Evolutionary conservation across 1,140 invertebrate species (phyloP), one percentile per base, ranked within the genome.

Genomic region (Bombus picipes): DNA sequence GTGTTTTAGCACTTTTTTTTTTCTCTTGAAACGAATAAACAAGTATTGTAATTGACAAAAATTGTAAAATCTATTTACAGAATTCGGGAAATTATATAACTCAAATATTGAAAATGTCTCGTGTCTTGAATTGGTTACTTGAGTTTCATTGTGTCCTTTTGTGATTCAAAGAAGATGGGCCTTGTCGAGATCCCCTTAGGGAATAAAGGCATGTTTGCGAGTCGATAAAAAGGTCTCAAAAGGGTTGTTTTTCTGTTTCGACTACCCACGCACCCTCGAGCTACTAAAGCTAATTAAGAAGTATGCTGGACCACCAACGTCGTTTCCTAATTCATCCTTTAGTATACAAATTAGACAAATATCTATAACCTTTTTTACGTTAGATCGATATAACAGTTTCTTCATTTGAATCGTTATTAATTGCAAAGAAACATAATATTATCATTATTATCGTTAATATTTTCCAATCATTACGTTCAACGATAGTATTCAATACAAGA

Each of bases 271-370:
- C 76, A 65, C 57, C 82, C 82, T 62, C 32, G 53, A 76, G 88
- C 89, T 86, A 87, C 79, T 81, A 83, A 83, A 73, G 83, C 82
- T 92, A 91, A 92, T 92, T 89, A 91, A 92, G 87, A 92, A 92
- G 83, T 90, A 88, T 90, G 81, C 68, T 37, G 81, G 88, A 85
- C 90, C 90, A 91, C 90, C 91, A 80, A 73, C 87, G 74, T 89
- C 43, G 90, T 62, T 73, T 68, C 74, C 71, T 87, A 74, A 88
- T 89, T 85, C 39, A 85, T 89, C 12, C 41, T 65, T 18, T 65
- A 53, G 8, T 32, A 32, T n/a, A 37, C n/a, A 47, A 15, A 53
- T 70, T 18, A 53, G 18, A 53, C 47, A 47, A 47, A 18, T 47
- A 47, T 18, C 1, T 18, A 22, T 18, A 53, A 22, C 1, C 0